Conservation (phyloP, 2,888 invertebrate genomes). For the Chrysotoxum bicinctum region DNA sequence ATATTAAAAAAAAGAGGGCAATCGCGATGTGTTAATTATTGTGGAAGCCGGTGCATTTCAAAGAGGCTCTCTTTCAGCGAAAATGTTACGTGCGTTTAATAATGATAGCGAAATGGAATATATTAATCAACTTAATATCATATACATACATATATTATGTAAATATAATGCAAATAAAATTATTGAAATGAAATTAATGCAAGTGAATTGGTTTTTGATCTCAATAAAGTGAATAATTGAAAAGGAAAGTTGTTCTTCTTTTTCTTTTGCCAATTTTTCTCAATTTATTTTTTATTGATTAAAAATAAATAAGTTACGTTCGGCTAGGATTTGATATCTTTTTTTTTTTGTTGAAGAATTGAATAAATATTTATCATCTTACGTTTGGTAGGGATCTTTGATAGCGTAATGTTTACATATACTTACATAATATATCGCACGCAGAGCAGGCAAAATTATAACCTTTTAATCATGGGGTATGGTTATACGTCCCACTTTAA, state of each 20-base stretch:
- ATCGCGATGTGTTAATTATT: slow-evolving; percentile 47
- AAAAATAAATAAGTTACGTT: background rate
- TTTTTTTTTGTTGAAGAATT: no score
- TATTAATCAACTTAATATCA: background rate
- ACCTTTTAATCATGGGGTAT: no score
- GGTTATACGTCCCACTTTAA: no score
- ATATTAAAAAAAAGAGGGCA: slow-evolving; percentile 20
- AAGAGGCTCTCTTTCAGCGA: slow-evolving; percentile 43
- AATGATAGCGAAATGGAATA: slow-evolving; percentile 13
- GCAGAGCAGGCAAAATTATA: no score
- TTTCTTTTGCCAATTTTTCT: background rate
- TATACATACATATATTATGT: background rate
- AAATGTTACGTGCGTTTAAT: background rate
- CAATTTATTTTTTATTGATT: background rate
- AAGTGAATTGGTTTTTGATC: slow-evolving; percentile 49
- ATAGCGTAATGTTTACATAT: no score
- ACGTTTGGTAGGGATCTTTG: no score
- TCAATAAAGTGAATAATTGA: slow-evolving; percentile 19
- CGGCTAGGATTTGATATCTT: no score
- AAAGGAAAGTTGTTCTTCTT: slow-evolving; percentile 29
- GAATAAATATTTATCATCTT: no score
- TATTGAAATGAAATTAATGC: slow-evolving; percentile 54
- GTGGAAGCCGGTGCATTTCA: slow-evolving; percentile 35
- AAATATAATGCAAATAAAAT: slow-evolving; percentile 24
- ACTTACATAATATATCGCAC: no score